A percentile compares a stretch with the other conserved stretches of the same genome.
Conservation (phyloP, 2,113 vertebrate genomes). For the Apteryx mantelli region DNA sequence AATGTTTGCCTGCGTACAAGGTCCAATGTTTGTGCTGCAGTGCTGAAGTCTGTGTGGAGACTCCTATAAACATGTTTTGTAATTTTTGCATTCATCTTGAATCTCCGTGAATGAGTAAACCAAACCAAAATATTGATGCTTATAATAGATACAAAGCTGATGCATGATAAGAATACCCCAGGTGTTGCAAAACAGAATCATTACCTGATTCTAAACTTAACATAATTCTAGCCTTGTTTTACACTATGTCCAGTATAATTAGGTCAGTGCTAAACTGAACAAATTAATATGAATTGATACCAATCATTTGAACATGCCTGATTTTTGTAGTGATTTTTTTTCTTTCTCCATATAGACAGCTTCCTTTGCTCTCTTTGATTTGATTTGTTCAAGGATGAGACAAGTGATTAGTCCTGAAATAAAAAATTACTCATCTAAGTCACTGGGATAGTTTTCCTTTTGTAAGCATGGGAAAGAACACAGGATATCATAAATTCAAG, state of each 20-base stretch:
- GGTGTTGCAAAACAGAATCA: not conserved
- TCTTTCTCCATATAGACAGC: not conserved
- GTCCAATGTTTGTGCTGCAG: fast-evolving
- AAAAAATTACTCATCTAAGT: not conserved
- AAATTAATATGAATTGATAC: not conserved
- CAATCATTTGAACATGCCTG: not conserved
- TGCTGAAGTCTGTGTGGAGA: not conserved
- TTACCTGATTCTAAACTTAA: not conserved
- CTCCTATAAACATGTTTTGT: not conserved
- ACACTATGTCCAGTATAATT: not conserved
- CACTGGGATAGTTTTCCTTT: not conserved
- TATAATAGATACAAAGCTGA: not conserved
- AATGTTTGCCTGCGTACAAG: not conserved
- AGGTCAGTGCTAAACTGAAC: not conserved
- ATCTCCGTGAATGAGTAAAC: not conserved
- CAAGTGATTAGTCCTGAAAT: not conserved
- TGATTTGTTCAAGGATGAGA: not conserved
- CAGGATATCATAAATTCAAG: not conserved
- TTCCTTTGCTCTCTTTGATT: not conserved
- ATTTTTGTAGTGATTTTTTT: not conserved
- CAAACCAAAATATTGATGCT: not conserved
- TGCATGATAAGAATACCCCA: not conserved
- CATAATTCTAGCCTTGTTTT: not conserved
- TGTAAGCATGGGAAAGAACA: not conserved
- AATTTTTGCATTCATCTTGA: not conserved